phyloP scores from a whole-genome alignment of 2,797 vertebrate genomes.

The Linurgus olivaceus region DNA sequence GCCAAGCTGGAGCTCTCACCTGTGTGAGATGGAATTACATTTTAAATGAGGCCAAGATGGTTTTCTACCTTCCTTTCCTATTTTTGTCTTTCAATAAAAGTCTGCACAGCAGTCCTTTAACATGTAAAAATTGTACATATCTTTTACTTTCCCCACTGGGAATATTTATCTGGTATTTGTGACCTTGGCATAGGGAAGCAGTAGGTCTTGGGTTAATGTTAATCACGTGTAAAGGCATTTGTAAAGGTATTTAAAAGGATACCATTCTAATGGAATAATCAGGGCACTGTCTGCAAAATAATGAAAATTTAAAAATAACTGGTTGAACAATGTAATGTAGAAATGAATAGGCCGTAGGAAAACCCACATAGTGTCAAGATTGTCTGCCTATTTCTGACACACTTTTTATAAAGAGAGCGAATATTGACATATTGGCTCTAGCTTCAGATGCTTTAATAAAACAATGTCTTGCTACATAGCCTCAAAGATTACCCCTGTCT shows the following conservation, averaged over 20 bases:
- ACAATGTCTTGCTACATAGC: not conserved
- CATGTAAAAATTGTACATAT: not conserved
- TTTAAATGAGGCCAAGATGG: slow-evolving; percentile 3
- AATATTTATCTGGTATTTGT: not conserved
- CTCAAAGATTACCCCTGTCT: not conserved
- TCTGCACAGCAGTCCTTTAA: not conserved
- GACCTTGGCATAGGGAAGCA: not conserved
- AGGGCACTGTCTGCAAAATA: slow-evolving; percentile 7
- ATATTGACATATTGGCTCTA: not conserved
- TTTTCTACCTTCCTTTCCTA: not conserved
- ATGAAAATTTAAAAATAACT: slow-evolving; percentile 43
- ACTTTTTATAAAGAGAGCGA: not conserved
- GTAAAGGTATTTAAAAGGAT: slow-evolving; percentile 16
- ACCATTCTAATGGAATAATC: slow-evolving; percentile 20
- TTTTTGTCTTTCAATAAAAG: not conserved
- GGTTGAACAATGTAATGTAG: not conserved
- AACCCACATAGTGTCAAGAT: not conserved
- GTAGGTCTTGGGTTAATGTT: not conserved
- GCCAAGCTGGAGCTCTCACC: not conserved
- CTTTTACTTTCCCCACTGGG: not conserved
- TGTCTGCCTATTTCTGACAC: not conserved
- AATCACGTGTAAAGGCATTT: slow-evolving; percentile 10
- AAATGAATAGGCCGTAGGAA: slow-evolving; percentile 28
- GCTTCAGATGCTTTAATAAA: not conserved
- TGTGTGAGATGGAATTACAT: not conserved